Conservation (phyloP, 2,888 invertebrate species). For the Cantharis rustica region DNA sequence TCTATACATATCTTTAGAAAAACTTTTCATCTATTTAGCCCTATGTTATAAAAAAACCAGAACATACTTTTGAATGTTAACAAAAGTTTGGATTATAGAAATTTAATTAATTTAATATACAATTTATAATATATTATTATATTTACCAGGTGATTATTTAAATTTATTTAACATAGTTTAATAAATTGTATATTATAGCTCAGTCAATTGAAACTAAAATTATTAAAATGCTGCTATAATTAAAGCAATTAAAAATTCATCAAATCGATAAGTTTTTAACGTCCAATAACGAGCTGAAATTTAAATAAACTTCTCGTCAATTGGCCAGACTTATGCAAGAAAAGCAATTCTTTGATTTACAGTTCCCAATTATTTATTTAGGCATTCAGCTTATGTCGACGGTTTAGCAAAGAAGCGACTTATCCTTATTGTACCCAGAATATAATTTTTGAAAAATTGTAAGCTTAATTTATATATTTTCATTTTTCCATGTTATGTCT, state of each 20-base stretch:
- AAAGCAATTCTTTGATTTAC: too few species aligned
- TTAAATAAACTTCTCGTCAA: too few species aligned
- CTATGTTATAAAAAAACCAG: background rate
- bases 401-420: too few species aligned
- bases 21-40: background rate
- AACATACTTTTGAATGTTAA: background rate
- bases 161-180: background rate
- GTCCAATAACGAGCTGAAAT: too few species aligned
- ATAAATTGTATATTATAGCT: too few species aligned
- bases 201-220: background rate
- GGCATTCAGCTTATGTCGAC: too few species aligned
- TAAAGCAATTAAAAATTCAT: background rate
- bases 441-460: too few species aligned
- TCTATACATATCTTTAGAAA: background rate
- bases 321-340: too few species aligned
- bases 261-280: background rate
- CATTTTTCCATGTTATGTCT: too few species aligned
- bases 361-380: too few species aligned
- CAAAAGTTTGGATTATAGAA: background rate
- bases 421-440: too few species aligned
- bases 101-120: background rate
- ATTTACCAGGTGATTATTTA: background rate
- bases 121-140: background rate
- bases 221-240: background rate
- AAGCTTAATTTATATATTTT: too few species aligned